phyloP scores from a whole-genome alignment of 2,113 vertebrate species.

The Bombycilla garrulus region DNA sequence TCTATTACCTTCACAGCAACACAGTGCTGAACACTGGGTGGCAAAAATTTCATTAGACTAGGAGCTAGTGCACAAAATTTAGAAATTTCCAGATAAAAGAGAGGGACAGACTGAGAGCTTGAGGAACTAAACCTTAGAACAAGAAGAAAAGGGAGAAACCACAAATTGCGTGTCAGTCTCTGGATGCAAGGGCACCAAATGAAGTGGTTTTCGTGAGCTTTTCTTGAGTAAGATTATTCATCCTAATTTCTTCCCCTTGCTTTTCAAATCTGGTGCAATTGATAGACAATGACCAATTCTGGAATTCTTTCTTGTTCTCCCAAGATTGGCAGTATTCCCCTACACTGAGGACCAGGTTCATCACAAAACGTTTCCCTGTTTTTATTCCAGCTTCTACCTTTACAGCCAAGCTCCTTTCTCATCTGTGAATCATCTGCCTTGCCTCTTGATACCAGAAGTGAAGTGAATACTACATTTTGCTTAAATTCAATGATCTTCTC shows the following conservation, averaged over 20 bases:
- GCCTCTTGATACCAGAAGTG: background rate
- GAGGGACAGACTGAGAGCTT: background rate
- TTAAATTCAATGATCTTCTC: conserved; percentile 17
- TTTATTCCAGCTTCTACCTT: background rate
- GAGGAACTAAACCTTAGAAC: background rate
- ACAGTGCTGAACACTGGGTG: background rate
- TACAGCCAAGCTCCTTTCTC: background rate
- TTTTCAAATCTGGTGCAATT: background rate
- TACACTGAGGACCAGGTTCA: background rate
- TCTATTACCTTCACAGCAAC: background rate
- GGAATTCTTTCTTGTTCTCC: background rate
- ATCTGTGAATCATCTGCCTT: background rate
- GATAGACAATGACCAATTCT: background rate
- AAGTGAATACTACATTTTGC: background rate
- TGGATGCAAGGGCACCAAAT: background rate
- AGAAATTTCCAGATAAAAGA: background rate
- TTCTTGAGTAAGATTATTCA: background rate
- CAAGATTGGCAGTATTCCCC: background rate
- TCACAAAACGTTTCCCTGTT: background rate
- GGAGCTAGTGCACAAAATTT: background rate
- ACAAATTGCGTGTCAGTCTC: background rate
- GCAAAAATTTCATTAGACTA: background rate
- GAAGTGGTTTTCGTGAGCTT: background rate
- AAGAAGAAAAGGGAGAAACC: background rate
- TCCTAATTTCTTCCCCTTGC: background rate